Percentiles rank a stretch among this genome's conserved stretches.
phyloP scores from a whole-genome alignment of 2,113 vertebrate species.

The Galbula dea region DNA sequence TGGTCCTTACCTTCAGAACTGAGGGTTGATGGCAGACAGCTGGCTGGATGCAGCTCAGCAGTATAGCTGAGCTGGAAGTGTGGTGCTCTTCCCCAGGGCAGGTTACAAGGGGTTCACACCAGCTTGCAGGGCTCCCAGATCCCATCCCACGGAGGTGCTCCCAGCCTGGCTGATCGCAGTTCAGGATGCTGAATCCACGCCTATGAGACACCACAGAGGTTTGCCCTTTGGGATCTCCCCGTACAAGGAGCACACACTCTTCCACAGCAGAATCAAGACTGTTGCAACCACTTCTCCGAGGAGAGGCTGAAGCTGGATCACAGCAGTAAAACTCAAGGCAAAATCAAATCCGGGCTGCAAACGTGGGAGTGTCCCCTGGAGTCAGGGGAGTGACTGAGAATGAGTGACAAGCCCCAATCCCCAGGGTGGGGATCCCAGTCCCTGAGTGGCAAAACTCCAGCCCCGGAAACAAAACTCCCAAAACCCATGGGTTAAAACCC shows the following conservation, averaged over 20 bases:
- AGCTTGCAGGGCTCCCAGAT: not conserved
- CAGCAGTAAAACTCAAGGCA: not conserved
- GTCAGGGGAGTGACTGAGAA: fast-evolving
- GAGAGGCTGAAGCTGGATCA: fast-evolving
- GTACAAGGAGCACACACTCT: fast-evolving
- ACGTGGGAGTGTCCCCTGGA: fast-evolving
- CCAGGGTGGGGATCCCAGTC: not conserved
- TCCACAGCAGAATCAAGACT: fast-evolving
- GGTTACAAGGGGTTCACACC: fast-evolving
- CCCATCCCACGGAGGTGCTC: not conserved
- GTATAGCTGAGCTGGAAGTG: fast-evolving
- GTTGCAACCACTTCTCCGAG: fast-evolving
- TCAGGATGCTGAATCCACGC: fast-evolving
- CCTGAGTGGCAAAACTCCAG: not conserved
- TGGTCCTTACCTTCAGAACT: fast-evolving
- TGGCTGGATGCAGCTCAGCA: not conserved
- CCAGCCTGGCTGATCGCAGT: fast-evolving
- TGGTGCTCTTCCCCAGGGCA: not conserved
- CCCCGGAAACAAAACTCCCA: too few species aligned
- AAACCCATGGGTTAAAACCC: not conserved
- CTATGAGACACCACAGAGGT: fast-evolving
- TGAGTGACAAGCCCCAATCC: not conserved
- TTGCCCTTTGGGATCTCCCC: too few species aligned
- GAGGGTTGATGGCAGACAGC: fast-evolving
- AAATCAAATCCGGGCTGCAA: not conserved